A percentile compares a stretch with the other conserved stretches of the same genome.
Conservation (phyloP, 2,113 vertebrate genomes). For the Ovibos moschatus region DNA sequence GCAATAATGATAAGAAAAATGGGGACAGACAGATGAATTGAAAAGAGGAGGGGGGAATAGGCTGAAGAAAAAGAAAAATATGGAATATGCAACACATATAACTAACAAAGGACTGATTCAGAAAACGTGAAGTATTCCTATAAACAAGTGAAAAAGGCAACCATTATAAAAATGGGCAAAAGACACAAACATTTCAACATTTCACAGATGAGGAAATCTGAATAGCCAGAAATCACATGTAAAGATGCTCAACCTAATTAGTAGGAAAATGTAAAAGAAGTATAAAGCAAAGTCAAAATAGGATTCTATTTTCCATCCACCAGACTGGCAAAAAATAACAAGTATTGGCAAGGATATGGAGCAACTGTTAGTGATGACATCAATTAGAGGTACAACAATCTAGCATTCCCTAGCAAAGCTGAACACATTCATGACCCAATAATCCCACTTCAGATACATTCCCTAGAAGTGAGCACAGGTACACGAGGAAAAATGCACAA, state of each 20-base stretch:
- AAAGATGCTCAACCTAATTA: neutral
- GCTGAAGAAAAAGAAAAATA: neutral
- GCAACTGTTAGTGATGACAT: neutral
- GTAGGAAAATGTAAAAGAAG: neutral
- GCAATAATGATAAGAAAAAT: neutral
- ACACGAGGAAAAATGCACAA: neutral
- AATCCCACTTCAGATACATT: neutral
- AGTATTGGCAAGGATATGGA: neutral
- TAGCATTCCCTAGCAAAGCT: neutral
- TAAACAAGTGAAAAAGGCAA: neutral
- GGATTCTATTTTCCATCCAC: neutral
- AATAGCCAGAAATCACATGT: neutral
- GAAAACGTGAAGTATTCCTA: neutral
- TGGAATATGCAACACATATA: neutral
- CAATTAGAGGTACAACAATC: neutral
- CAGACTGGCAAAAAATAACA: neutral
- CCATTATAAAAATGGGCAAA: neutral
- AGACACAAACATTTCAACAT: neutral
- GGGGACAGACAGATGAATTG: neutral
- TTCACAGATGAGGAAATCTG: neutral
- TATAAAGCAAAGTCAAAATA: conserved; percentile 5
- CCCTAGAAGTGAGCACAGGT: neutral
- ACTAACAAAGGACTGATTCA: neutral
- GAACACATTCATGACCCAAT: neutral
- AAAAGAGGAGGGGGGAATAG: neutral